These are phyloP conservation scores for Nemotelus pantherinus DNA, from an alignment of 2,888 invertebrate species.

Conservation along the genomic window DNA sequence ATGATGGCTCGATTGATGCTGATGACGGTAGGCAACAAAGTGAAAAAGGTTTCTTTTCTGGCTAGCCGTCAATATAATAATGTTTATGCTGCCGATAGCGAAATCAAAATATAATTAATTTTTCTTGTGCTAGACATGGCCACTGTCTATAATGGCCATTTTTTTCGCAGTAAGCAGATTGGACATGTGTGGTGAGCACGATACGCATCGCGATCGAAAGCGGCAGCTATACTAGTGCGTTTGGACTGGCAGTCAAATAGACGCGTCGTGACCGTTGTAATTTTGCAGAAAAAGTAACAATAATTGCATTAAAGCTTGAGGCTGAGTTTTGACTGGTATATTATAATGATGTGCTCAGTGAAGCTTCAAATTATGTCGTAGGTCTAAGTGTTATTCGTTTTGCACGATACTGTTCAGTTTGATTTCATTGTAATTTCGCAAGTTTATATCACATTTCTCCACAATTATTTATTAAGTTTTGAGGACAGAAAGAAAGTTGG, in stretches of 20 bases:
- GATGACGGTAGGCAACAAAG: constrained; percentile 26
- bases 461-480: too few species aligned
- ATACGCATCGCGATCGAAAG: too few species aligned
- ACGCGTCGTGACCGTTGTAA: too few species aligned
- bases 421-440: too few species aligned
- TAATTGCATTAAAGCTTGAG: constrained; percentile 3
- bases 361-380: too few species aligned
- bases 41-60: constrained; percentile 26
- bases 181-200: not conserved
- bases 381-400: too few species aligned
- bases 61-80: not conserved
- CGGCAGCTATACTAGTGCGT: too few species aligned
- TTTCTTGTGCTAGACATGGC: constrained; percentile 9
- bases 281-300: not conserved
- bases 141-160: not conserved
- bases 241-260: too few species aligned
- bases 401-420: too few species aligned
- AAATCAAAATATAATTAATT: constrained; percentile 35
- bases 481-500: too few species aligned
- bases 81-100: constrained; percentile 20
- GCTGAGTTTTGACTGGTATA: not conserved
- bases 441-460: too few species aligned
- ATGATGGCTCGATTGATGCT: constrained; percentile 11
- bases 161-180: not conserved
- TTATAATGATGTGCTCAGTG: too few species aligned